Evolutionary conservation across 2,113 vertebrate genomes (phyloP).

Genomic region (Scopus umbretta): DNA sequence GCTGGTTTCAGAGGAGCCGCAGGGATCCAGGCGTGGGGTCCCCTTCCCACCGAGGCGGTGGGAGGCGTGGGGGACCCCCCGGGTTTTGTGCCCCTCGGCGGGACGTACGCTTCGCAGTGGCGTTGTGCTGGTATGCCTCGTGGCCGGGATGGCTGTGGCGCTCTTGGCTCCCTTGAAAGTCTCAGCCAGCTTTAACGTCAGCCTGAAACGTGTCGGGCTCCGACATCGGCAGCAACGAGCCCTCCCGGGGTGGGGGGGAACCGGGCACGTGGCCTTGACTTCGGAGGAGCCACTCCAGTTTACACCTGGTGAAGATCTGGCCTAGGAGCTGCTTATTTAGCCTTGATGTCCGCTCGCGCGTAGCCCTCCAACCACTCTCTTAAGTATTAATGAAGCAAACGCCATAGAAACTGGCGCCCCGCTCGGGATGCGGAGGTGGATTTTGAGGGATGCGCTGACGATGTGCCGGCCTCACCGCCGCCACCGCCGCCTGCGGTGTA

Average conservation of each 20-base stretch:
- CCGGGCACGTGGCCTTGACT: rapidly evolving
- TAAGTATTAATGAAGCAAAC: not conserved
- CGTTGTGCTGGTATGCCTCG: not conserved
- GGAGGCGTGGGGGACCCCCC: rapidly evolving
- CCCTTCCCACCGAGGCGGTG: too few relatives aligned
- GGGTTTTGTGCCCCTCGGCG: not conserved
- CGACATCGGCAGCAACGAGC: not conserved
- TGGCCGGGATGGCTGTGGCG: not conserved
- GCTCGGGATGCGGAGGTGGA: not conserved
- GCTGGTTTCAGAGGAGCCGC: not conserved
- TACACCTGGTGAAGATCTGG: not conserved
- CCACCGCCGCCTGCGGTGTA: not conserved
- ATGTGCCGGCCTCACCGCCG: not conserved
- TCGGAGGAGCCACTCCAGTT: not conserved
- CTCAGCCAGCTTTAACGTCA: not conserved
- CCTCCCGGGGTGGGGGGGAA: not conserved
- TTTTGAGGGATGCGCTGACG: not conserved
- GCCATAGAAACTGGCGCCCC: not conserved
- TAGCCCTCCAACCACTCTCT: not conserved
- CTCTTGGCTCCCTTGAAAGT: not conserved
- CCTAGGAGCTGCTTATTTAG: not conserved
- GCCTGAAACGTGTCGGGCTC: not conserved
- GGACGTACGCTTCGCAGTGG: not conserved
- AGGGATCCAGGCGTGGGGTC: not conserved
- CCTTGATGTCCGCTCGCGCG: not conserved